Percentiles rank a stretch among this genome's conserved stretches.
Conservation (phyloP, 1,140 invertebrate species). For the Euura lappo region DNA sequence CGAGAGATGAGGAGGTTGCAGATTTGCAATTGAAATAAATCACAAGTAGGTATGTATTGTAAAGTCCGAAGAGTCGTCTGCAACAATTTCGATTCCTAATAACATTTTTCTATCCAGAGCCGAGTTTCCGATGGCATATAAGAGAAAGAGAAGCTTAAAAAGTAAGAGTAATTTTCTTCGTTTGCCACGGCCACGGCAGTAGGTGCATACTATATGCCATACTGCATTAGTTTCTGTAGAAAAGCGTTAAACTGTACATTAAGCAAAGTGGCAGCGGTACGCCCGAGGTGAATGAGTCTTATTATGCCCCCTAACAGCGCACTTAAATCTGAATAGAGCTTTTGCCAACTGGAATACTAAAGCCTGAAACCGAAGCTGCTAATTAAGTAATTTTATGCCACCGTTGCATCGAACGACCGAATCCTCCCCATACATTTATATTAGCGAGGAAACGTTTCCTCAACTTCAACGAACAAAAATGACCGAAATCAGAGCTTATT, state of each 20-base stretch:
- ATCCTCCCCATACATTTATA: too few species aligned
- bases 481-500: too few species aligned
- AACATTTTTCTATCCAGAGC: too few species aligned
- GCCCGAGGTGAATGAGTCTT: not conserved
- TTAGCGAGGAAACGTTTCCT: not conserved
- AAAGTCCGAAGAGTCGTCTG: too few species aligned
- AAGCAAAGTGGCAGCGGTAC: not conserved
- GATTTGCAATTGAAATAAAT: not conserved
- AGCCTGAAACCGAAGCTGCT: not conserved
- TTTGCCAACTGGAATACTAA: constrained; percentile 1
- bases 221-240: not conserved
- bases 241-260: not conserved
- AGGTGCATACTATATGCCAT: too few species aligned
- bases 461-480: too few species aligned
- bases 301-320: not conserved
- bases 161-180: too few species aligned
- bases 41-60: not conserved
- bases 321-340: not conserved
- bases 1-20: not conserved
- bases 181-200: too few species aligned
- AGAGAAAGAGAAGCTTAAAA: too few species aligned
- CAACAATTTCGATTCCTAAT: too few species aligned
- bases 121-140: too few species aligned
- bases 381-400: not conserved
- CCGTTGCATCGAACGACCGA: not conserved